A percentile compares a stretch with the other conserved stretches of the same genome.
These are phyloP conservation scores for Tiliacea aurago DNA, from an alignment of 2,888 invertebrate species.

Conservation along the genomic window DNA sequence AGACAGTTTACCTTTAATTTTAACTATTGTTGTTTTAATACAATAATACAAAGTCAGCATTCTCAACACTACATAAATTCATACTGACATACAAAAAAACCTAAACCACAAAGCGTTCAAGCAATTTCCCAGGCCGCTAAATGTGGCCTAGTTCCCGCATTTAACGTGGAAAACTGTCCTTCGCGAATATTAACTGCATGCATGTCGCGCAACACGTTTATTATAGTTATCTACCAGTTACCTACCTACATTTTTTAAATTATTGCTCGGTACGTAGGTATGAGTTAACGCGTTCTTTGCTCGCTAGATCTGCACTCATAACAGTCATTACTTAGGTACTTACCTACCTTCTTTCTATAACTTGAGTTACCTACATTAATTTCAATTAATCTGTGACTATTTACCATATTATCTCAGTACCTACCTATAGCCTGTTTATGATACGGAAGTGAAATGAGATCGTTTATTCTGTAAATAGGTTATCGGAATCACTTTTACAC, in stretches of 20 bases:
- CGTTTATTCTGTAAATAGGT: no score
- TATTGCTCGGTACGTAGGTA: not conserved
- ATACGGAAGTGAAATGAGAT: no score
- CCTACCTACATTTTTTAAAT: conserved; percentile 33
- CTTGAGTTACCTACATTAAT: not conserved
- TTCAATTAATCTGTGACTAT: not conserved
- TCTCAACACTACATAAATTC: conserved; percentile 28
- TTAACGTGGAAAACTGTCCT: conserved; percentile 58
- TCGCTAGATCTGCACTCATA: not conserved
- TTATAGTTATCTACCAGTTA: conserved; percentile 26
- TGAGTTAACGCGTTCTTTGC: conserved; percentile 1
- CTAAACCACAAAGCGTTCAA: conserved; percentile 40
- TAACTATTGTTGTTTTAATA: conserved; percentile 27
- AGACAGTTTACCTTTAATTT: conserved; percentile 26
- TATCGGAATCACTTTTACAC: no score
- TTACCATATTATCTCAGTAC: not conserved
- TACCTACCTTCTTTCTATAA: no score
- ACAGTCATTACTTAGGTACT: not conserved
- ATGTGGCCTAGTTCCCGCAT: conserved; percentile 66
- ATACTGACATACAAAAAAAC: conserved; percentile 26
- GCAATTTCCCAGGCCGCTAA: conserved; percentile 56
- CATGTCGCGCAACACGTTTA: conserved; percentile 33
- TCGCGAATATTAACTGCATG: conserved; percentile 49
- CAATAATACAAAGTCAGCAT: conserved; percentile 30
- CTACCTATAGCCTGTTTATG: no score